phyloP scores from a whole-genome alignment of 2,113 vertebrate genomes.

The Centrocercus urophasianus region DNA sequence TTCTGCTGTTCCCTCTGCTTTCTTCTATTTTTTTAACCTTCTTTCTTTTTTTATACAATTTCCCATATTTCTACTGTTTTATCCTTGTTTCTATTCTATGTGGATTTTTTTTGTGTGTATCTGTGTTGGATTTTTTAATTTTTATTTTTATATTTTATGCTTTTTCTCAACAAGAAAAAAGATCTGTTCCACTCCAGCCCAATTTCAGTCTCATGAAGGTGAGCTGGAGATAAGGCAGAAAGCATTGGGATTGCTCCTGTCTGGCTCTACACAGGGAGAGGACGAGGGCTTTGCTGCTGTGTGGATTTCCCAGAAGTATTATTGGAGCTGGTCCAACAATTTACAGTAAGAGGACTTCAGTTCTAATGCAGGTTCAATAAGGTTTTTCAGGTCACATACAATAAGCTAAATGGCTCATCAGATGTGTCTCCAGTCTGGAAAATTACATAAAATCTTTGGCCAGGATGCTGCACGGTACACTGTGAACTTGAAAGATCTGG shows the following conservation, averaged over 20 bases:
- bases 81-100: background rate
- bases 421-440: background rate
- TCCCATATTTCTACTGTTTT: background rate
- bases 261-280: slow-evolving; percentile 1
- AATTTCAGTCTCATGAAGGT: background rate
- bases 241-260: background rate
- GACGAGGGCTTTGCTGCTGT: background rate
- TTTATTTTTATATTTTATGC: background rate
- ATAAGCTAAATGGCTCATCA: background rate
- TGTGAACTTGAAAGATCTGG: background rate
- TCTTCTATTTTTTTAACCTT: background rate
- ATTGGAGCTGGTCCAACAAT: slow-evolving; percentile 40
- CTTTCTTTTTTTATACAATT: background rate
- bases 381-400: background rate
- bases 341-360: slow-evolving; percentile 56
- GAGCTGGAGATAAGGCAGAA: background rate
- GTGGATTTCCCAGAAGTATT: slow-evolving; percentile 46
- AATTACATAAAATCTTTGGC: background rate
- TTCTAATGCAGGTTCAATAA: slow-evolving; percentile 33
- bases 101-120: too few species aligned
- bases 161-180: background rate
- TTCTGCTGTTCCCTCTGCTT: background rate
- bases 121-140: background rate
- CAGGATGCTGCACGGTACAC: background rate
- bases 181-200: background rate